These are phyloP conservation scores for Todiramphus chloris DNA, from an alignment of 2,113 vertebrate genomes.

Conservation along the genomic window DNA sequence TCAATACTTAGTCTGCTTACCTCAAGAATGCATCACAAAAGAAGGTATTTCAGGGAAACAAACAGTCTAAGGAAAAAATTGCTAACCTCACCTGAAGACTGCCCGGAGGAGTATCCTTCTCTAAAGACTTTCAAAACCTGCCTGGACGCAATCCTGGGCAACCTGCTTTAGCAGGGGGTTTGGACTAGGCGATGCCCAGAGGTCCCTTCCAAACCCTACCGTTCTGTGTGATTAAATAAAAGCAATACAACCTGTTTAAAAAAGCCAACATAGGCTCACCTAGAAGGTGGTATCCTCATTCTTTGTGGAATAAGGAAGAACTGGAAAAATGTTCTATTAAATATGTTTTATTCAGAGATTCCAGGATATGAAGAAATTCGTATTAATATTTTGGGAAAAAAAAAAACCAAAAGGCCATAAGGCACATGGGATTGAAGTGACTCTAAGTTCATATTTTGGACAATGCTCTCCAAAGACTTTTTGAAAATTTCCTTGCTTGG, in stretches of 20 bases:
- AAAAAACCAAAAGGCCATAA: neutral
- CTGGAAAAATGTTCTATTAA: neutral
- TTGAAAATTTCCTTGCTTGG: slow-evolving; percentile 64
- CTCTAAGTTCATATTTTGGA: neutral
- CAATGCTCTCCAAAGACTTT: slow-evolving; percentile 20
- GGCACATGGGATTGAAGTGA: neutral
- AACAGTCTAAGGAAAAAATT: neutral
- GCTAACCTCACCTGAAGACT: neutral
- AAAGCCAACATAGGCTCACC: neutral
- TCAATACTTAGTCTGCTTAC: neutral
- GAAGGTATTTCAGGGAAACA: neutral
- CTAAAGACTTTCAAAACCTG: neutral
- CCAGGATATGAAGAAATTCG: neutral
- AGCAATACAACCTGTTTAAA: neutral
- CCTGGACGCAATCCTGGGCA: neutral
- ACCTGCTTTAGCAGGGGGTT: neutral
- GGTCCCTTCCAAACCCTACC: neutral
- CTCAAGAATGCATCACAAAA: neutral
- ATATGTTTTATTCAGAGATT: neutral
- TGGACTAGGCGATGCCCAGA: neutral
- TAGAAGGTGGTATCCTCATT: neutral
- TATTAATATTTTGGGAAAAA: neutral
- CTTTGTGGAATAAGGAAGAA: neutral
- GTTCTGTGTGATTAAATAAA: neutral
- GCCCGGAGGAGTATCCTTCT: neutral